Base-by-base conservation (phyloP, 2,113 vertebrate species). In the Oncorhynchus clarkii region DNA sequence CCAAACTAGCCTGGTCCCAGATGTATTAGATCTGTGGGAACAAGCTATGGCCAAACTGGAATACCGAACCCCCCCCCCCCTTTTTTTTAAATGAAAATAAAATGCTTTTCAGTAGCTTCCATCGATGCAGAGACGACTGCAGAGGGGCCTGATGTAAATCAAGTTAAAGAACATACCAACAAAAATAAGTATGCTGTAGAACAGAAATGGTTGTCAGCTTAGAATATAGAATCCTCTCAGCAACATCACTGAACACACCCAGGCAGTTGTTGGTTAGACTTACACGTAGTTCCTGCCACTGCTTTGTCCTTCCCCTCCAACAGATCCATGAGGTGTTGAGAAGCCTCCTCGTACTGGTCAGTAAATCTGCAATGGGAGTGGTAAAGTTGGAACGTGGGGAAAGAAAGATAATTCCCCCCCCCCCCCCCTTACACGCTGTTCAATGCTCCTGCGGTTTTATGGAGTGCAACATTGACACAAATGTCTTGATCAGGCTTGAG, bases 201-300 rank as follows among this genome's bases (percentile, higher is more conserved):
- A 39, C 7, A 39, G 2, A 11, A 45, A 45, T 45, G 9, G 0
- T 45, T 11, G 8, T 45, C 9, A 45, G 39, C 8, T 45, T 45
- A 45, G 39, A 45, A 45, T 45, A 45, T 1, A 45, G 34, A 39
- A 39, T 39, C 6, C 34, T 39, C 34, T 39, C 6, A 8, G 34
- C 39, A 45, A 45, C 39, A 45, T 45, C 39, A 45, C 39, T 45
- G 39, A 45, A 45, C 39, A 45, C 9, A 45, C 39, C 9, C 39
- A 11, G 39, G 39, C 9, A 45, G 39, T 11, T 11, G 39, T 45
- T 67, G 24, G 65, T 68, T 20, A 83, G 24, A 95, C 97, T 96
- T 92, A 99, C 97, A 99, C 73, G 97, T 99, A 84, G 97, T 98
- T 92, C 97, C 97, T 88, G 96, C 97, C 67, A 99, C 94, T 85